Base-by-base conservation (phyloP, 2,888 invertebrate species). In the Temnothorax rugatulus region DNA sequence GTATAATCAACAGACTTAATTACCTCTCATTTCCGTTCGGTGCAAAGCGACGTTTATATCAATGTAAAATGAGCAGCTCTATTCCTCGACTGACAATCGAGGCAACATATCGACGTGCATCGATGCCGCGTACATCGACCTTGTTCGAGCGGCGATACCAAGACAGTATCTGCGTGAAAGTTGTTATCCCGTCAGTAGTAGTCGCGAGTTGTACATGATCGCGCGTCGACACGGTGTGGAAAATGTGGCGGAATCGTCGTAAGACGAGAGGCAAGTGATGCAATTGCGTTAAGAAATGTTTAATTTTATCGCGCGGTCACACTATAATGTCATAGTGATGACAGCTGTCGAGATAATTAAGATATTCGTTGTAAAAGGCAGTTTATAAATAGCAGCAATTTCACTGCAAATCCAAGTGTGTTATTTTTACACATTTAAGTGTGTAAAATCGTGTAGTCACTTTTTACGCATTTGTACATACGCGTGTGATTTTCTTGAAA, bases 231-330 rank as follows among this genome's bases (percentile, higher is more conserved):
- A 13, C 38, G 0, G 59, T 15, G 71, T 59, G 9, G 18, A 69
- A 61, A 74, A 88, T 88, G 88, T 57, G 68, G 34, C 69, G 77
- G 52, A 82, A 77, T 25, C 64, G 63, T 25, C 85, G 86, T 79
- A 84, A 76, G 29, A 2, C 57, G 25, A 66, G 69, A 79, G 79
- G 79, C 79, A 47, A 81, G 79, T 71, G 47, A 59, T 18, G 18
- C 13, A 50, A 57, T 18, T 44, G 21, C 21, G 15, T 41, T 18
- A 64, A 54, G 25, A 66, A 76, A 66, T 41, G n/a, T 54, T 41
- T 54, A n/a, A 77, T n/a, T 54, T 68, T 38, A 68, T 68, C 25
- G n/a, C n/a, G 29, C 29, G 7, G 29, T 11, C 41, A n/a, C 21
- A 25, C 7, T 25, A 2, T 64, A 34, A 61, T 7, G 34, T 38